Conservation (phyloP, 2,888 invertebrate genomes). For the Brassicogethes aeneus region DNA sequence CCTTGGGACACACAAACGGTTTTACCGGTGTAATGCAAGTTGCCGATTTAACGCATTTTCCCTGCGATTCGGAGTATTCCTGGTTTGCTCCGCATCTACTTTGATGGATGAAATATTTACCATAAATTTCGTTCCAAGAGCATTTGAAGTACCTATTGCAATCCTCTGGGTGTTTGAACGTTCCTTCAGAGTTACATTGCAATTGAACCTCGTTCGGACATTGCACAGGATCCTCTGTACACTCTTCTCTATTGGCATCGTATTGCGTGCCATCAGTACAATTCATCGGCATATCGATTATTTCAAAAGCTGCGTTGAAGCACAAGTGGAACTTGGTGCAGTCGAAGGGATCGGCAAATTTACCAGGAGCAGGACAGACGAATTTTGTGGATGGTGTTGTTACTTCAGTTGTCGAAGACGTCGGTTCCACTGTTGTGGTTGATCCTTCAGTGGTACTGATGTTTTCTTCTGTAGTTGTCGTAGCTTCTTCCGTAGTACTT, state of each 20-base stretch:
- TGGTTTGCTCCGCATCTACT: slow-evolving; percentile 43
- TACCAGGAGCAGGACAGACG: slow-evolving; percentile 22
- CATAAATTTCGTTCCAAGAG: slow-evolving; percentile 42
- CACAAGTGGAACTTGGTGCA: slow-evolving; percentile 30
- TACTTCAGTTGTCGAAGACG: slow-evolving; percentile 8
- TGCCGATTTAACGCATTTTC: slow-evolving; percentile 40
- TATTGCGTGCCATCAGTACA: slow-evolving; percentile 26
- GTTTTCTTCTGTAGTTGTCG: neutral
- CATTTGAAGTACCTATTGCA: slow-evolving; percentile 48
- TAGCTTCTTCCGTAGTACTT: neutral
- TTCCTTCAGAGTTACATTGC: slow-evolving; percentile 37
- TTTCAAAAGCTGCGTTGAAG: slow-evolving; percentile 18
- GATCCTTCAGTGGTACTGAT: neutral
- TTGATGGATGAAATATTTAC: slow-evolving; percentile 45
- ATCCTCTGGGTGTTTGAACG: slow-evolving; percentile 42
- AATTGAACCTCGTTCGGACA: slow-evolving; percentile 25
- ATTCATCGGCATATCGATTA: slow-evolving; percentile 21
- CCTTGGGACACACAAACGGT: slow-evolving; percentile 33
- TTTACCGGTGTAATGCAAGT: slow-evolving; percentile 36
- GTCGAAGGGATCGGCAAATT: slow-evolving; percentile 24
- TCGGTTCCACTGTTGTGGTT: neutral
- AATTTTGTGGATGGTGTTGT: slow-evolving; percentile 12
- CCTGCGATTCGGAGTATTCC: slow-evolving; percentile 37
- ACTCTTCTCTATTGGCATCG: slow-evolving; percentile 22
- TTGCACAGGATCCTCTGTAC: slow-evolving; percentile 27